Percentiles rank a stretch among this genome's conserved stretches.
These are phyloP conservation scores for Noctilio leporinus DNA, from an alignment of 2,113 vertebrate genomes.

Conservation along the genomic window DNA sequence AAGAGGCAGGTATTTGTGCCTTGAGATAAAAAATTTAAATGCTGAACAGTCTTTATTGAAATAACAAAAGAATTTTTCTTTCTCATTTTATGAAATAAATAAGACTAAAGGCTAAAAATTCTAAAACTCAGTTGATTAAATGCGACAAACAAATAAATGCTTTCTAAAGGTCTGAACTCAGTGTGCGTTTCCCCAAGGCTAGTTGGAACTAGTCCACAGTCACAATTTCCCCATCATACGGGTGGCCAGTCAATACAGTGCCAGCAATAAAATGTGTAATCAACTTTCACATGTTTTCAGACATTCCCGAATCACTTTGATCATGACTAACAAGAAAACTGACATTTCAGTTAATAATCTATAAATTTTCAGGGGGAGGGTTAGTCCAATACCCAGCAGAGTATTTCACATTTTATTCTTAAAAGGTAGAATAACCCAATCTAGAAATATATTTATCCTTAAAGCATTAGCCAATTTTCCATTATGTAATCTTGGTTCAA, in stretches of 20 bases:
- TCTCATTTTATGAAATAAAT: constrained; percentile 53
- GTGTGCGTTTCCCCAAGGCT: constrained; percentile 29
- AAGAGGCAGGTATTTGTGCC: not conserved
- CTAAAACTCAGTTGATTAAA: constrained; percentile 52
- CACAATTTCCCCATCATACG: constrained; percentile 31
- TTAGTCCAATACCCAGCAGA: not conserved
- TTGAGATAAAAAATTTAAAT: constrained; percentile 5
- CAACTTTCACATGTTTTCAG: not conserved
- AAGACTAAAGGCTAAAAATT: constrained; percentile 50
- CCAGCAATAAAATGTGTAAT: not conserved
- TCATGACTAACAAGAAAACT: constrained; percentile 56
- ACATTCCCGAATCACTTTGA: constrained; percentile 51
- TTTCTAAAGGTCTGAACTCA: constrained; percentile 44
- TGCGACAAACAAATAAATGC: constrained; percentile 32
- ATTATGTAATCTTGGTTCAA: constrained; percentile 41
- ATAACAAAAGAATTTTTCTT: constrained; percentile 29
- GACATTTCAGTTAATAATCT: constrained; percentile 49
- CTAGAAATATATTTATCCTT: constrained; percentile 28
- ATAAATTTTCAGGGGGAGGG: constrained; percentile 9
- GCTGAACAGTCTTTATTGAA: constrained; percentile 7
- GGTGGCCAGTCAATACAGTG: not conserved
- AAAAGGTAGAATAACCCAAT: constrained; percentile 35
- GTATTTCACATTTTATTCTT: constrained; percentile 49
- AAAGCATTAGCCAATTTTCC: constrained; percentile 41
- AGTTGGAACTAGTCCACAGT: constrained; percentile 44